These are phyloP conservation scores for Iselma pallidipennis DNA, from an alignment of 2,888 invertebrate species.

Conservation along the genomic window DNA sequence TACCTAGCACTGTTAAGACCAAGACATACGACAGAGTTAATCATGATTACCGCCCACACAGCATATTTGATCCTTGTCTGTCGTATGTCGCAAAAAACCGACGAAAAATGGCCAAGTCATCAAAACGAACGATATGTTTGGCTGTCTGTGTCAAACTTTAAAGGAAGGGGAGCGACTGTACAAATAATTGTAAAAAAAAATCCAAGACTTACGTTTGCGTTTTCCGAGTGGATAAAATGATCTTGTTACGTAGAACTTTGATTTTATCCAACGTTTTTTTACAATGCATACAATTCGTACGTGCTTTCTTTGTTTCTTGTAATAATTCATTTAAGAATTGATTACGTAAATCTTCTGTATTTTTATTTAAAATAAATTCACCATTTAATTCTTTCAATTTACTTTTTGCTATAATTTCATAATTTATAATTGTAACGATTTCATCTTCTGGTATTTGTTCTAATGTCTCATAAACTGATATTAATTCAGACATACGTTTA, in stretches of 20 bases:
- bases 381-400: constrained; percentile 27
- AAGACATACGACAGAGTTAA: too few species aligned
- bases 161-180: too few species aligned
- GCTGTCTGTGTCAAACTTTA: too few species aligned
- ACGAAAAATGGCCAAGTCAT: too few species aligned
- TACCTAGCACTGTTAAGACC: too few species aligned
- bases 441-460: constrained; percentile 43
- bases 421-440: constrained; percentile 42
- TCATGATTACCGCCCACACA: too few species aligned
- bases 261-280: constrained; percentile 59
- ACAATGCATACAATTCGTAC: constrained; percentile 63
- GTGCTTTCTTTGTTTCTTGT: constrained; percentile 46
- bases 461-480: constrained; percentile 34
- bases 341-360: constrained; percentile 45
- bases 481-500: constrained; percentile 35
- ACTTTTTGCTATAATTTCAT: constrained; percentile 34
- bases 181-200: background rate
- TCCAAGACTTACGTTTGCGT: constrained; percentile 30
- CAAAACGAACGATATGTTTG: too few species aligned
- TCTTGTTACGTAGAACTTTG: constrained; percentile 63
- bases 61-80: too few species aligned
- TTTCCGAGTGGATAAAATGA: constrained; percentile 58
- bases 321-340: constrained; percentile 40
- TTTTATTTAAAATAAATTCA: constrained; percentile 39
- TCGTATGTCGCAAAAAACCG: too few species aligned